A percentile compares a stretch with the other conserved stretches of the same genome.
phyloP scores from a whole-genome alignment of 1,140 invertebrate species.

The Littorina saxatilis region DNA sequence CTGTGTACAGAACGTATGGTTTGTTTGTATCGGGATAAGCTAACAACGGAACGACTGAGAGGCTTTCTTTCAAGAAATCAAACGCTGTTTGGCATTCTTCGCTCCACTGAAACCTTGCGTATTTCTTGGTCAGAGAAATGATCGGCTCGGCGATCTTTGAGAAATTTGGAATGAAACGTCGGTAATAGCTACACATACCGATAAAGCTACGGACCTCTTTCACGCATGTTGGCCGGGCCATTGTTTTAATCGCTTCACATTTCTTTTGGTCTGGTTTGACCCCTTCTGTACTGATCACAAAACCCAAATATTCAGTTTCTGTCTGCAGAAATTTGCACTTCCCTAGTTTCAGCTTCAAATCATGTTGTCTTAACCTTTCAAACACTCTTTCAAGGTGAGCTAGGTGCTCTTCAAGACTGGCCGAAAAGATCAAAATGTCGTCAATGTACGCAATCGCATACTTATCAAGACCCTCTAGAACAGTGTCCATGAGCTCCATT shows the following conservation, averaged over 20 bases:
- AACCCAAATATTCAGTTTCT: slow-evolving; percentile 51
- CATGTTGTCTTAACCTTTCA: slow-evolving; percentile 50
- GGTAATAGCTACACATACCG: slow-evolving; percentile 76
- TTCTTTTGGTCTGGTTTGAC: slow-evolving; percentile 46
- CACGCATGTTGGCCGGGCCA: slow-evolving; percentile 66
- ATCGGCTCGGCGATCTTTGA: slow-evolving; percentile 70
- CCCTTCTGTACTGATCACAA: slow-evolving; percentile 37
- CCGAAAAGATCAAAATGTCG: slow-evolving; percentile 48
- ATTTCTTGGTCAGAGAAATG: slow-evolving; percentile 71
- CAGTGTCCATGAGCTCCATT: slow-evolving; percentile 52
- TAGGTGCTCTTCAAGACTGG: slow-evolving; percentile 35
- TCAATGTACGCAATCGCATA: slow-evolving; percentile 46
- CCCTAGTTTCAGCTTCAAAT: slow-evolving; percentile 40
- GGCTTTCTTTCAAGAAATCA: slow-evolving; percentile 50
- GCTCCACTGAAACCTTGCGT: slow-evolving; percentile 60
- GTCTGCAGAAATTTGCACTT: slow-evolving; percentile 45
- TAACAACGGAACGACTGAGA: slow-evolving; percentile 48
- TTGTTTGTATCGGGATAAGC: slow-evolving; percentile 43
- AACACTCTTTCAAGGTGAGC: slow-evolving; percentile 54
- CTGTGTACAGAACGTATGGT: slow-evolving; percentile 48
- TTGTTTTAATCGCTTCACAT: slow-evolving; percentile 46
- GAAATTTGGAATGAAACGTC: slow-evolving; percentile 74
- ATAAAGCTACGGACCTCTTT: slow-evolving; percentile 75
- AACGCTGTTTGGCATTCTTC: slow-evolving; percentile 48
- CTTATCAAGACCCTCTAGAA: slow-evolving; percentile 37